Conservation (phyloP, 2,888 invertebrate species). For the Spilarctia lutea region DNA sequence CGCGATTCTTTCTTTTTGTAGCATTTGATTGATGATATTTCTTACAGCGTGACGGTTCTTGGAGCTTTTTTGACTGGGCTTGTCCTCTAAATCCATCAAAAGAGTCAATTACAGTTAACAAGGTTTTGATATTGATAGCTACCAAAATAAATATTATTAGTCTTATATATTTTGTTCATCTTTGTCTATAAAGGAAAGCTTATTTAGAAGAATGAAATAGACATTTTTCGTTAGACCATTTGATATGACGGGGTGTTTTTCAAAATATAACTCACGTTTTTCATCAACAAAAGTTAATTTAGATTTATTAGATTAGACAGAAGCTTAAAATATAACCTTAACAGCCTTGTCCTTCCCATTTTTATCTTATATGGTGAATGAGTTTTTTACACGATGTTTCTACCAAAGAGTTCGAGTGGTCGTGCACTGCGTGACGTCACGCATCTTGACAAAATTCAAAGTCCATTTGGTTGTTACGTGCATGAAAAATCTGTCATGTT, state of each 20-base stretch:
- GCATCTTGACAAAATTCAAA: conserved; percentile 74
- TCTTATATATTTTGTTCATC: conserved; percentile 24
- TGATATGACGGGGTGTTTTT: not conserved
- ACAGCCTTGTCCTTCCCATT: conserved; percentile 5
- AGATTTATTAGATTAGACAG: not conserved
- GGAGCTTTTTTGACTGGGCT: conserved; percentile 60
- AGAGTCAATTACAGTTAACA: conserved; percentile 67
- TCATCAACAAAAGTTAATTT: not conserved
- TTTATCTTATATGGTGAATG: conserved; percentile 62
- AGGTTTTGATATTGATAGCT: conserved; percentile 47
- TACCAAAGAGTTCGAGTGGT: conserved; percentile 47
- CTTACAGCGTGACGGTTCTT: conserved; percentile 70
- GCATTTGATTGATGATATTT: conserved; percentile 79
- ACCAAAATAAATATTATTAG: conserved; percentile 31
- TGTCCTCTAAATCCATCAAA: conserved; percentile 65
- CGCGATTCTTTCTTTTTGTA: conserved; percentile 71
- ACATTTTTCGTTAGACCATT: conserved; percentile 7
- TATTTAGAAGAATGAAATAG: conserved; percentile 2
- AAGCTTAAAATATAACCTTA: not conserved
- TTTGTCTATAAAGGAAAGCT: conserved; percentile 12
- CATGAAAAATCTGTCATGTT: conserved; percentile 71
- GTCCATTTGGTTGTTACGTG: conserved; percentile 75
- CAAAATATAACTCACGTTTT: not conserved
- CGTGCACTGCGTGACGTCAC: conserved; percentile 75
- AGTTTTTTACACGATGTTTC: conserved; percentile 47